A percentile compares a stretch with the other conserved stretches of the same genome.
Evolutionary conservation across 2,113 vertebrate genomes (phyloP).

Genomic region (Elephantulus edwardii): DNA sequence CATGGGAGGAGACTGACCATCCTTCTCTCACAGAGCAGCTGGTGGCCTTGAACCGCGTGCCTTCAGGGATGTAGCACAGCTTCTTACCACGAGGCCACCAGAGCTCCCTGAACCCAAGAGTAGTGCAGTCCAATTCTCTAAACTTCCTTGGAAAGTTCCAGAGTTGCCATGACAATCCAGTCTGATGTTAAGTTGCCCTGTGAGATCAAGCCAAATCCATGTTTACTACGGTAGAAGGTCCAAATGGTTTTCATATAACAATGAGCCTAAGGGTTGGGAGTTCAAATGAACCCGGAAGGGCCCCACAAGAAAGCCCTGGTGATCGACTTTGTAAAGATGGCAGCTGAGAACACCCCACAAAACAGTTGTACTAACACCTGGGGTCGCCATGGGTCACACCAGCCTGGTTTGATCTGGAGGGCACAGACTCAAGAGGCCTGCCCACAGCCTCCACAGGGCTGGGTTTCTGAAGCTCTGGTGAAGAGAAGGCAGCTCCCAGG

Average conservation of each 20-base stretch:
- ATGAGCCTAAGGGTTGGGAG: neutral
- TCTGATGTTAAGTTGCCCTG: neutral
- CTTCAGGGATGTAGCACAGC: too few relatives aligned
- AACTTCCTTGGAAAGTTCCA: slow-evolving; percentile 6
- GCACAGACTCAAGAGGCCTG: neutral
- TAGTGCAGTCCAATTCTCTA: neutral
- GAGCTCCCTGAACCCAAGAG: too few relatives aligned
- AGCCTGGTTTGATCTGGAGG: neutral
- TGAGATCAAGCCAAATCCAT: neutral
- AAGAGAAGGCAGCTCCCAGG: rapidly evolving
- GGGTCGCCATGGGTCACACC: neutral
- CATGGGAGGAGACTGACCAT: too few relatives aligned
- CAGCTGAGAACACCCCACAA: too few relatives aligned
- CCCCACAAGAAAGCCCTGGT: neutral
- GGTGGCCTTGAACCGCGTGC: too few relatives aligned
- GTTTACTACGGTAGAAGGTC: rapidly evolving
- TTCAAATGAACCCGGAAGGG: neutral
- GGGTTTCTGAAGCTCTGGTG: neutral
- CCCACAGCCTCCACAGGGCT: rapidly evolving
- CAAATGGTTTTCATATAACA: neutral
- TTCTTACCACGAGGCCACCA: too few relatives aligned
- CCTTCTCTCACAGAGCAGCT: too few relatives aligned
- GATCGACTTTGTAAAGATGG: neutral
- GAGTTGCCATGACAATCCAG: neutral
- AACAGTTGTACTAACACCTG: neutral